These are phyloP conservation scores for Clunio marinus DNA, from an alignment of 2,888 invertebrate species.

Conservation along the genomic window DNA sequence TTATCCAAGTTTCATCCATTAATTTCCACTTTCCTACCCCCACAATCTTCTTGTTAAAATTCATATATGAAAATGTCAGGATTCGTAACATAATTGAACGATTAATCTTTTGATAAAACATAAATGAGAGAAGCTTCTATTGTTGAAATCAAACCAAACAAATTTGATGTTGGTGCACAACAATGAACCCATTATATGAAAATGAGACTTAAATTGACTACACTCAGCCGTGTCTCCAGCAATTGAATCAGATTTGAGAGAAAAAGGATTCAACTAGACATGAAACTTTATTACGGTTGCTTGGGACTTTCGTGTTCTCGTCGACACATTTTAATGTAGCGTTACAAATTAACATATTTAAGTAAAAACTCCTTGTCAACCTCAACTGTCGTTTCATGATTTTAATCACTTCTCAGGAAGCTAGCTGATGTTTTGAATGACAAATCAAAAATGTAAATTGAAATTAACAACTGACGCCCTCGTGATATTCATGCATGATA, in stretches of 20 bases:
- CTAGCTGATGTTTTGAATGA: background rate
- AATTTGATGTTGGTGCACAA: background rate
- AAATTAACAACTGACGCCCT: background rate
- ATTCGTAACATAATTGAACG: background rate
- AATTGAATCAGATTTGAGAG: background rate
- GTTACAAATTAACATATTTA: background rate
- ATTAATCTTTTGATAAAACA: conserved; percentile 10
- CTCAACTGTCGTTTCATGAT: too few relatives aligned
- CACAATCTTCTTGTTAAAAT: background rate
- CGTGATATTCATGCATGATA: too few relatives aligned
- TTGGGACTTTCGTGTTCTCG: too few relatives aligned
- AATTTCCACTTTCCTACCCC: background rate
- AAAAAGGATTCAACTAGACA: background rate
- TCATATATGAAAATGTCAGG: background rate
- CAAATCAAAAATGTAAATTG: conserved; percentile 9
- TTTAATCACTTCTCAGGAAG: too few relatives aligned
- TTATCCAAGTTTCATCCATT: background rate
- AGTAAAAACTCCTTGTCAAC: too few relatives aligned
- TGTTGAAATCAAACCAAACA: background rate
- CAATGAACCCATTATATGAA: background rate
- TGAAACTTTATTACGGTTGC: background rate
- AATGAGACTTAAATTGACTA: background rate
- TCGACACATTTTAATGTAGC: background rate
- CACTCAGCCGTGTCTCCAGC: background rate
- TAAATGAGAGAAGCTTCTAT: background rate